Evolutionary conservation across 2,797 vertebrate species (phyloP).

Genomic region (Xenops minutus): DNA sequence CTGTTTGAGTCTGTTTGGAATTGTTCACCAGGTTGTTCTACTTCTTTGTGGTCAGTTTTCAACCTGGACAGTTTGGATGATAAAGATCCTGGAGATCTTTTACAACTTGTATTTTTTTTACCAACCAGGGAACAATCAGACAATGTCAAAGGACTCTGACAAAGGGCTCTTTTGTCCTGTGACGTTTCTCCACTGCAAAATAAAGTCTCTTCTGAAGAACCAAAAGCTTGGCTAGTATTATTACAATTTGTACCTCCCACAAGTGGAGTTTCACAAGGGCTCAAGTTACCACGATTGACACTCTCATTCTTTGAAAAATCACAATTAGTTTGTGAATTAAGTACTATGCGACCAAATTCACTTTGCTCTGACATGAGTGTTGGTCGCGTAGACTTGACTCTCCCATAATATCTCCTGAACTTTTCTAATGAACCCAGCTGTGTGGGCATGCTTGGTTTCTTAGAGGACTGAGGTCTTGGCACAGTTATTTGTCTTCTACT

Average conservation of each 20-base stretch:
- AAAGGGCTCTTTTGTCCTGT: slow-evolving; percentile 3
- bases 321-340: not conserved
- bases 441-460: slow-evolving; percentile 73
- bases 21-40: slow-evolving; percentile 11
- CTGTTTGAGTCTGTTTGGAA: slow-evolving; percentile 3
- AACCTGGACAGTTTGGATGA: slow-evolving; percentile 85
- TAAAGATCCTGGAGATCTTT: slow-evolving; percentile 73
- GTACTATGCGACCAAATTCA: not conserved
- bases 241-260: not conserved
- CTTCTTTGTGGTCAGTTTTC: slow-evolving; percentile 70
- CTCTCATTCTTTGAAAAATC: slow-evolving; percentile 14
- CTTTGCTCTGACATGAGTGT: not conserved
- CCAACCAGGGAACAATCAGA: slow-evolving; percentile 59
- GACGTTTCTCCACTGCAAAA: not conserved
- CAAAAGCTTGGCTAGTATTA: not conserved
- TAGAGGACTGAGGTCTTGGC: not conserved
- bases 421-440: slow-evolving; percentile 86
- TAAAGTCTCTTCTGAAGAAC: slow-evolving; percentile 14
- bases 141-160: slow-evolving; percentile 4
- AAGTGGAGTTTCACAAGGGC: not conserved
- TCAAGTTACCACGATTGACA: not conserved
- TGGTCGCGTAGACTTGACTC: not conserved
- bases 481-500: slow-evolving; percentile 31
- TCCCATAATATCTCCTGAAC: slow-evolving; percentile 86
- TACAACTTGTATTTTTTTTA: not conserved